Evolutionary conservation across 2,113 vertebrate species (phyloP).

Genomic region (Heterocephalus glaber): DNA sequence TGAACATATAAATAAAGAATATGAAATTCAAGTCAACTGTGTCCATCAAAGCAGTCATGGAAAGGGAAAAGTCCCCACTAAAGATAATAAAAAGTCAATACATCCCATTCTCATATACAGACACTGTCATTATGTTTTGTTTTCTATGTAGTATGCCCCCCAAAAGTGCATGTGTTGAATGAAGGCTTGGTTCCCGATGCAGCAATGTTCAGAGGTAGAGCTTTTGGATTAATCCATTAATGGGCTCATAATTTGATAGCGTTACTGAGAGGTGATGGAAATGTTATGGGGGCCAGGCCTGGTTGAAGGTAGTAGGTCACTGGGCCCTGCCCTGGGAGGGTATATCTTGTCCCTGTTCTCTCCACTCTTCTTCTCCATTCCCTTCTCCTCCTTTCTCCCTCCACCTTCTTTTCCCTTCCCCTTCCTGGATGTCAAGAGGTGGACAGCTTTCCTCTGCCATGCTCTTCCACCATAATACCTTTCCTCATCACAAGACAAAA

Average conservation of each 20-base stretch:
- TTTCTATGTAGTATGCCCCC: not conserved
- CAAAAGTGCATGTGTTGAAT: not conserved
- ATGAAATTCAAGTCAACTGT: conserved; percentile 33
- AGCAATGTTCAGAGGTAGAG: not conserved
- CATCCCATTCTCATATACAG: not conserved
- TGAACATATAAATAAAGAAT: not conserved
- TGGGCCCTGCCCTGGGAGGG: not conserved
- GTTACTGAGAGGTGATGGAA: not conserved
- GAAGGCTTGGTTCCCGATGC: not conserved
- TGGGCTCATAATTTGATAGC: not conserved
- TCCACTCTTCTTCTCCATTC: not conserved
- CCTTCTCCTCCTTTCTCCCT: not conserved
- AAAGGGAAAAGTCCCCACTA: not conserved
- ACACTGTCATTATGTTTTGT: not conserved
- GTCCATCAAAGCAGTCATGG: not conserved
- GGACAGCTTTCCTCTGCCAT: not conserved
- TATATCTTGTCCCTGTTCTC: not conserved
- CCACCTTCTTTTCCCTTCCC: not conserved
- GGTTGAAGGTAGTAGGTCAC: not conserved
- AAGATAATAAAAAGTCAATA: not conserved
- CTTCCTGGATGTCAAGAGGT: not conserved
- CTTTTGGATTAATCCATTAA: not conserved
- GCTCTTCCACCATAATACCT: not conserved
- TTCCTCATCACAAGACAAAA: not conserved
- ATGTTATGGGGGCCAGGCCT: not conserved